Evolutionary conservation across 2,113 vertebrate species (phyloP).

Genomic region (Romanogobio albipinnatus): DNA sequence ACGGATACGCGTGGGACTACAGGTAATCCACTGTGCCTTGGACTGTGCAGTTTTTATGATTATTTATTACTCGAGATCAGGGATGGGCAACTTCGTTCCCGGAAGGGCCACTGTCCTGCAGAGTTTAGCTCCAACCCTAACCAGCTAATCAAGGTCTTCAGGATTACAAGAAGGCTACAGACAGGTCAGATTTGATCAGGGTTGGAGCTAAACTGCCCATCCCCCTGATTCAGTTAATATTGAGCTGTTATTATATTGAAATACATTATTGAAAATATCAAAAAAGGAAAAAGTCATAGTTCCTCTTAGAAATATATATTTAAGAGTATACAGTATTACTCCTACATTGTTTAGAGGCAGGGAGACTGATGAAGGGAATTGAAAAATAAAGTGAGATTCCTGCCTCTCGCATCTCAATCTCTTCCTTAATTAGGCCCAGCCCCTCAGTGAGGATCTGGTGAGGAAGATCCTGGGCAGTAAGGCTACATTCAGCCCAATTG

Average conservation of each 20-base stretch:
- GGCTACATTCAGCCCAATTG: slow-evolving; percentile 95
- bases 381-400: neutral
- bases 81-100: too few relatives aligned
- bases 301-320: neutral
- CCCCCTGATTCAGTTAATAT: neutral
- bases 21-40: slow-evolving; percentile 75
- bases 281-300: too few relatives aligned
- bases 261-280: too few relatives aligned
- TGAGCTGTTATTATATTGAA: neutral
- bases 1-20: slow-evolving; percentile 92
- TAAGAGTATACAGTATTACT: neutral
- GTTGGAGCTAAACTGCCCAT: too few relatives aligned
- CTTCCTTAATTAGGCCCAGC: slow-evolving; percentile 82
- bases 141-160: too few relatives aligned
- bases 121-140: too few relatives aligned
- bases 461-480: slow-evolving; percentile 95
- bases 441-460: slow-evolving; percentile 88
- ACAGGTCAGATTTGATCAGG: too few relatives aligned
- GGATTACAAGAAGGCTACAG: too few relatives aligned
- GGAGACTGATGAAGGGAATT: neutral
- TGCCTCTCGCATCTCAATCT: neutral
- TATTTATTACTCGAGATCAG: neutral
- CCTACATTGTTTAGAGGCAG: neutral
- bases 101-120: too few relatives aligned
- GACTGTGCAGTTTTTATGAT: neutral